A percentile compares a stretch with the other conserved stretches of the same genome.
phyloP scores from a whole-genome alignment of 1,140 invertebrate genomes.

The Zaprionus ghesquierei region DNA sequence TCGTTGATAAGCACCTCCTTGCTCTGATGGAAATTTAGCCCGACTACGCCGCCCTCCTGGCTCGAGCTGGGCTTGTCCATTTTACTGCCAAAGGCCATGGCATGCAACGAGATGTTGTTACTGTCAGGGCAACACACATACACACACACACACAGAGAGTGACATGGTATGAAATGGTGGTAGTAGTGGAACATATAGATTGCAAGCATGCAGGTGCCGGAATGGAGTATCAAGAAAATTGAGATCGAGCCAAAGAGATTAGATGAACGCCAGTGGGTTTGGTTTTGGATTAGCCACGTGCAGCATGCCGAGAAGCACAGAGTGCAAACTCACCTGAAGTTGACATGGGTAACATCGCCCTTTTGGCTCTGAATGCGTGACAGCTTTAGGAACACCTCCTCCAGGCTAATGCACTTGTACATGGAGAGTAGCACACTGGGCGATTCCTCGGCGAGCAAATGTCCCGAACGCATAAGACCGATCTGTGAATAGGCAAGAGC shows the following conservation, averaged over 20 bases:
- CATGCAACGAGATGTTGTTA: slow-evolving; percentile 90
- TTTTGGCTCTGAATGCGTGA: slow-evolving; percentile 86
- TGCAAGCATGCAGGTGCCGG: slow-evolving; percentile 66
- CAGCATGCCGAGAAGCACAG: slow-evolving; percentile 29
- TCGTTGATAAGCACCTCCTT: slow-evolving; percentile 93
- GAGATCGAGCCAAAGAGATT: slow-evolving; percentile 16
- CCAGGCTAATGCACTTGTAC: slow-evolving; percentile 92
- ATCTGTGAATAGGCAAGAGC: slow-evolving; percentile 86
- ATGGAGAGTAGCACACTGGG: slow-evolving; percentile 91
- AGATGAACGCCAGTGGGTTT: slow-evolving; percentile 22
- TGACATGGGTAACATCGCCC: slow-evolving; percentile 75
- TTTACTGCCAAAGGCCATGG: slow-evolving; percentile 89
- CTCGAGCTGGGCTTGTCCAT: slow-evolving; percentile 92
- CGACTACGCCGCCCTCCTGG: slow-evolving; percentile 92
- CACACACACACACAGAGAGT: slow-evolving; percentile 1
- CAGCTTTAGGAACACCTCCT: slow-evolving; percentile 97
- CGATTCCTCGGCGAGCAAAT: slow-evolving; percentile 95
- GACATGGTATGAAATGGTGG: slow-evolving; percentile 36
- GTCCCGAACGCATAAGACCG: slow-evolving; percentile 96
- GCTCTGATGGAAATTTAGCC: slow-evolving; percentile 94
- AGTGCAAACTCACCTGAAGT: slow-evolving; percentile 73
- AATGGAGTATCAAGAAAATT: slow-evolving; percentile 41
- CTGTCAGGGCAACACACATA: slow-evolving; percentile 76
- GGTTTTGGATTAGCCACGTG: slow-evolving; percentile 43
- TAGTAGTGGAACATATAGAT: slow-evolving; percentile 45